Percentiles rank a stretch among this genome's conserved stretches.
Conservation (phyloP, 2,113 vertebrate genomes). For the Phalacrocorax carbo region DNA sequence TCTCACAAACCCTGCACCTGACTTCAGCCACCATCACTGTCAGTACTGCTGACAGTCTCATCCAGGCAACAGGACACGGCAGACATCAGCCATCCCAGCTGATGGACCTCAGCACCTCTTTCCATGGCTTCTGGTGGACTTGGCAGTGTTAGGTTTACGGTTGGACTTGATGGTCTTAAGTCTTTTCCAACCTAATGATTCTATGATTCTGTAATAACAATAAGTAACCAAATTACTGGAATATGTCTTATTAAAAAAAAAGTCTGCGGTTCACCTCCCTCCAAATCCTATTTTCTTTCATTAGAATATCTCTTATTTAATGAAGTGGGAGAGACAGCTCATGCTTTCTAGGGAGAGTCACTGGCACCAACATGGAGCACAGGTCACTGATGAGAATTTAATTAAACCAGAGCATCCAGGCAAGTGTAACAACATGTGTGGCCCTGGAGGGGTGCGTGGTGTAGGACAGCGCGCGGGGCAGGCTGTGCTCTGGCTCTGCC, state of each 20-base stretch:
- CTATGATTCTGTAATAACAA: background rate
- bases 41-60: background rate
- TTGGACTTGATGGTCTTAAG: background rate
- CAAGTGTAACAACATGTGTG: accelerated
- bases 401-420: background rate
- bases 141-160: background rate
- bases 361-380: accelerated
- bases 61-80: background rate
- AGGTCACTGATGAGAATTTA: background rate
- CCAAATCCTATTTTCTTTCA: background rate
- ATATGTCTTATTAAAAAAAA: background rate
- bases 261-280: background rate
- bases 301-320: background rate
- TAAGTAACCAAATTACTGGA: background rate
- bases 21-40: background rate
- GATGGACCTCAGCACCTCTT: background rate
- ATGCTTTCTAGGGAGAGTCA: background rate
- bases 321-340: background rate
- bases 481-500: background rate
- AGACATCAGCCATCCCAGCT: background rate
- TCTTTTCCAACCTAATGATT: background rate
- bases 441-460: background rate
- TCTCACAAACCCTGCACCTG: background rate
- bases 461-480: background rate
- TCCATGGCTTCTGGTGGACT: background rate